phyloP scores from a whole-genome alignment of 2,888 invertebrate genomes.

The Mythimna albipuncta region DNA sequence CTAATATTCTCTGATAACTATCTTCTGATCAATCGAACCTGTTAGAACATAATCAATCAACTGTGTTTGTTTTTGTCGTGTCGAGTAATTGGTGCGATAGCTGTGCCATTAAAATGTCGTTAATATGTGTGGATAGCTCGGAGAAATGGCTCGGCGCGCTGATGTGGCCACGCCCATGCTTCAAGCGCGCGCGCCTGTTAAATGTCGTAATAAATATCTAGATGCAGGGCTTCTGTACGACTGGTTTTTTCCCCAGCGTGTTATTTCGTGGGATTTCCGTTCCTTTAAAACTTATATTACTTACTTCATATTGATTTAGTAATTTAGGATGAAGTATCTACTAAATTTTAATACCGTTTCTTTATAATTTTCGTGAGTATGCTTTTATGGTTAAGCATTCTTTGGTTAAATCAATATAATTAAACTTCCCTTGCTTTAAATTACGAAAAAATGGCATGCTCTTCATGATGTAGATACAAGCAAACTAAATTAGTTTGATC shows the following conservation, averaged over 20 bases:
- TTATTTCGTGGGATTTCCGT: conserved; percentile 20
- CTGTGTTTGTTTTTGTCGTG: conserved; percentile 58
- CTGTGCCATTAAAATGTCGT: conserved; percentile 53
- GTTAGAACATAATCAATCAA: conserved; percentile 62
- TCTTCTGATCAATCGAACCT: conserved; percentile 37
- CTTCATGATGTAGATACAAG: not conserved
- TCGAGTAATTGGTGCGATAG: conserved; percentile 56
- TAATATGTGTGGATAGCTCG: conserved; percentile 50
- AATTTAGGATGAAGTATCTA: not conserved
- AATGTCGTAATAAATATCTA: conserved; percentile 53
- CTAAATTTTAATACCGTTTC: conserved; percentile 13
- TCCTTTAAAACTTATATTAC: not conserved
- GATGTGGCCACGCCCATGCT: conserved; percentile 51
- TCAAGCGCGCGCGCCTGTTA: conserved; percentile 54
- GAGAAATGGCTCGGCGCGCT: conserved; percentile 55
- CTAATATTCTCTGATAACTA: conserved; percentile 34
- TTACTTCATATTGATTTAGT: conserved; percentile 1
- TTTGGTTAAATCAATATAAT: conserved; percentile 3
- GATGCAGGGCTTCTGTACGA: conserved; percentile 25
- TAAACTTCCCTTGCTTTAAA: conserved; percentile 6
- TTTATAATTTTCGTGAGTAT: not conserved
- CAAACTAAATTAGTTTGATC: not conserved
- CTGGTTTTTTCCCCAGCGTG: conserved; percentile 15
- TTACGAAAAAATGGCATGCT: not conserved
- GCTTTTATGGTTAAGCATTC: not conserved